Conservation (phyloP, 2,888 invertebrate species). For the Yponomeuta sedellus region DNA sequence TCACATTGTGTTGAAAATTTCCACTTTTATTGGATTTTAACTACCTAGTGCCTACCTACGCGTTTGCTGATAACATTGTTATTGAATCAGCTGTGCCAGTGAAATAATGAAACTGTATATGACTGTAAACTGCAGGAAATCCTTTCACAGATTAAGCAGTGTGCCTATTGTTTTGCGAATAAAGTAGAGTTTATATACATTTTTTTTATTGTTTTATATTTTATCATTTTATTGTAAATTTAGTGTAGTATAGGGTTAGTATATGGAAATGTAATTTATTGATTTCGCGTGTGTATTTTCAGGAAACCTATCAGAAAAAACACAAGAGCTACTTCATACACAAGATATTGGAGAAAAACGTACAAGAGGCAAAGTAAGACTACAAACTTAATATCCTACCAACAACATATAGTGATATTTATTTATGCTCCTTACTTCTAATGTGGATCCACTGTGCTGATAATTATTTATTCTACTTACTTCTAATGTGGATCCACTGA, state of each 20-base stretch:
- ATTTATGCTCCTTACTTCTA: too few relatives aligned
- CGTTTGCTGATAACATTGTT: neutral
- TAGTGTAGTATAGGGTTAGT: too few relatives aligned
- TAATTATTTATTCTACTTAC: too few relatives aligned
- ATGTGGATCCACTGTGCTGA: too few relatives aligned
- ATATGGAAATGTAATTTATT: neutral
- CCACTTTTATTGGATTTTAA: neutral
- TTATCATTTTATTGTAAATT: too few relatives aligned
- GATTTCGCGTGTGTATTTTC: constrained; percentile 31
- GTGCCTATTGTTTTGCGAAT: neutral
- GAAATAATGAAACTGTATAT: neutral
- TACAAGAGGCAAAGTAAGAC: constrained; percentile 71
- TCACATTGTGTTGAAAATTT: too few relatives aligned
- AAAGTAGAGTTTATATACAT: too few relatives aligned
- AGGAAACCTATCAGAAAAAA: constrained; percentile 86
- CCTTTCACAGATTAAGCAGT: neutral
- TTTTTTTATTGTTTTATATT: too few relatives aligned
- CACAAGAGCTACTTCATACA: constrained; percentile 82
- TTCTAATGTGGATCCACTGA: too few relatives aligned
- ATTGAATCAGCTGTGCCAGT: neutral
- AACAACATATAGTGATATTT: too few relatives aligned
- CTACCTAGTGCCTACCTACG: neutral
- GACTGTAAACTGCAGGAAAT: neutral
- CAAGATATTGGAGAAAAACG: constrained; percentile 57
- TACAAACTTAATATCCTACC: neutral